Conservation (phyloP, 2,888 invertebrate species). For the Pterostichus madidus region DNA sequence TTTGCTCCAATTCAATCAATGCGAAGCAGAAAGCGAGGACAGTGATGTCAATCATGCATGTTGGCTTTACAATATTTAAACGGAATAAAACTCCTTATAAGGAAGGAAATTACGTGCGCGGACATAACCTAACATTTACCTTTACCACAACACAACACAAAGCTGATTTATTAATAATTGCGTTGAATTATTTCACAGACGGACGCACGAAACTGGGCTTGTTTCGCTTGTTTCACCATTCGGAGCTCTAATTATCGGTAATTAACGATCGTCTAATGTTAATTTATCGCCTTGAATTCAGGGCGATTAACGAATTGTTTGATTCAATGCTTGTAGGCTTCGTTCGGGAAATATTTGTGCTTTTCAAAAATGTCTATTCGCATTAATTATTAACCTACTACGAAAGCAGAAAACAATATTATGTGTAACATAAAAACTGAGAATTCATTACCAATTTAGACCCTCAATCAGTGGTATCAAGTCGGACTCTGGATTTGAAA, state of each 20-base stretch:
- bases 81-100: slow-evolving; percentile 9
- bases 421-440: too few species aligned
- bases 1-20: slow-evolving; percentile 9
- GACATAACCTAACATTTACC: slow-evolving; percentile 9
- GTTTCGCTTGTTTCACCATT: slow-evolving; percentile 6
- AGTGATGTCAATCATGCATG: slow-evolving; percentile 28
- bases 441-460: too few species aligned
- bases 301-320: not conserved
- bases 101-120: slow-evolving; percentile 2
- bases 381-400: too few species aligned
- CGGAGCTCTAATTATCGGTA: slow-evolving; percentile 40
- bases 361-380: not conserved
- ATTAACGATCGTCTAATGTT: slow-evolving; percentile 39
- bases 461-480: too few species aligned
- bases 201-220: slow-evolving; percentile 18
- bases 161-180: slow-evolving; percentile 54
- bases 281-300: slow-evolving; percentile 24
- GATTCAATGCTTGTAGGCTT: not conserved
- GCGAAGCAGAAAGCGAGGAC: not conserved
- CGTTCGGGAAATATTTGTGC: not conserved
- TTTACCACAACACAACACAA: slow-evolving; percentile 5
- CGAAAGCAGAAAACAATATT: too few species aligned
- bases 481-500: too few species aligned
- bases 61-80: slow-evolving; percentile 13
- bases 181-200: slow-evolving; percentile 35